phyloP scores from a whole-genome alignment of 2,888 invertebrate genomes.

The Teleiodes luculella region DNA sequence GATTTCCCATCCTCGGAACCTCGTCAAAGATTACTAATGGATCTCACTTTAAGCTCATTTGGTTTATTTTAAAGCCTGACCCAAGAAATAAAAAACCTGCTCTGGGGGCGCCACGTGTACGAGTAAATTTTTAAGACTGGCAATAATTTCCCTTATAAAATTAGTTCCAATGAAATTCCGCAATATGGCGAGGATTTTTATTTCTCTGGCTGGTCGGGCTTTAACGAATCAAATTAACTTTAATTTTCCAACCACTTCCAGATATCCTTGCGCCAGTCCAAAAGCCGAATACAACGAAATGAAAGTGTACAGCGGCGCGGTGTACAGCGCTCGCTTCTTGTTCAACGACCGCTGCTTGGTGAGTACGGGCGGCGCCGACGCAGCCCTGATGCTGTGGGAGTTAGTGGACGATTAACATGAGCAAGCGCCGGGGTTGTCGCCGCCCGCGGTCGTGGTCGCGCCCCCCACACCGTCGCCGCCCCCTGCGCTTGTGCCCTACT shows the following conservation, averaged over 20 bases:
- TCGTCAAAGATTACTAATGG: too few species aligned
- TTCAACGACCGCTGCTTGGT: constrained; percentile 92
- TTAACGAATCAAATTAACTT: too few species aligned
- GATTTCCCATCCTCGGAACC: too few species aligned
- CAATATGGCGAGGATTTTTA: neutral
- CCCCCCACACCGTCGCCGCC: constrained; percentile 66
- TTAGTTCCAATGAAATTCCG: too few species aligned
- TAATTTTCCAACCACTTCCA: constrained; percentile 38
- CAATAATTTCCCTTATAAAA: too few species aligned
- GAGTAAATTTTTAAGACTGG: too few species aligned
- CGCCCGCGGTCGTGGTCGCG: constrained; percentile 59
- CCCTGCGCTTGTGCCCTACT: constrained; percentile 40
- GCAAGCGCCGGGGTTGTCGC: constrained; percentile 49
- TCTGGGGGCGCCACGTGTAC: too few species aligned
- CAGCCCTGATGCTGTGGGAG: constrained; percentile 94
- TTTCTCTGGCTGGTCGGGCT: too few species aligned
- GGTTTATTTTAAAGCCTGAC: too few species aligned
- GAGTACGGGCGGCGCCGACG: constrained; percentile 92
- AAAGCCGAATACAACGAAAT: constrained; percentile 93
- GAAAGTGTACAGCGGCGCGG: constrained; percentile 90
- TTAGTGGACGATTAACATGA: constrained; percentile 86
- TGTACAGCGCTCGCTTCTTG: constrained; percentile 89
- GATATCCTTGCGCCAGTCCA: constrained; percentile 91
- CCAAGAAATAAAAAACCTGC: too few species aligned
- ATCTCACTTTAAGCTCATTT: too few species aligned